Percentiles rank a stretch among this genome's conserved stretches.
Conservation (phyloP, 1,140 invertebrate genomes). For the Calephelis nemesis region DNA sequence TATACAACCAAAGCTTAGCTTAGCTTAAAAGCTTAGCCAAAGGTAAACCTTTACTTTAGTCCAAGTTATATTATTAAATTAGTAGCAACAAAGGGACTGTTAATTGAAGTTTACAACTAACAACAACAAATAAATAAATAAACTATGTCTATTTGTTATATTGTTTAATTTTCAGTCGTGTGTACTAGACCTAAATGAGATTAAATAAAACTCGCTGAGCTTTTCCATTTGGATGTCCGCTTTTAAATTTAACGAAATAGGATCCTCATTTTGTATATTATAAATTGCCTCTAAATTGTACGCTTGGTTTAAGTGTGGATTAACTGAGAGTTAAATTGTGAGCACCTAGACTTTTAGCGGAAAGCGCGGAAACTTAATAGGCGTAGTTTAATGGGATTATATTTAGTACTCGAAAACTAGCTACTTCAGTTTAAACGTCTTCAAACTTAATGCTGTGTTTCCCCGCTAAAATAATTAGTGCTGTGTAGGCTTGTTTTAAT, state of each 20-base stretch:
- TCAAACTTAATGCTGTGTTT: not conserved
- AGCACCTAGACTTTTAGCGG: not conserved
- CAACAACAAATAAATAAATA: no score
- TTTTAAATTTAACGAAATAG: slow-evolving; percentile 11
- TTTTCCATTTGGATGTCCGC: slow-evolving; percentile 15
- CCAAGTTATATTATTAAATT: no score
- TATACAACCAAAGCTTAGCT: no score
- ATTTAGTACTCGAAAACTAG: not conserved
- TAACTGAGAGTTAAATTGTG: not conserved
- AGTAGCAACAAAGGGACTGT: no score
- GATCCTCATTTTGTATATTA: slow-evolving; percentile 8
- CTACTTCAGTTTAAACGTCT: not conserved
- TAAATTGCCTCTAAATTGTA: not conserved
- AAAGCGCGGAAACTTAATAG: not conserved
- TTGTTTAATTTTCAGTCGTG: no score
- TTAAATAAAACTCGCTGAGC: slow-evolving; percentile 8
- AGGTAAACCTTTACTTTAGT: no score
- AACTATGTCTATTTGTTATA: no score
- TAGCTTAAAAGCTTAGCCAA: no score
- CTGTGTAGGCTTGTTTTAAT: no score
- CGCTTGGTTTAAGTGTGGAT: not conserved
- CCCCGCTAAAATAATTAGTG: no score
- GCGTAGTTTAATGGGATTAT: not conserved
- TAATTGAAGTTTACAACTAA: no score
- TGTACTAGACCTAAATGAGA: not conserved